Conservation (phyloP, 92 coral and sea anemone genomes). For the Actinostola sp. region DNA sequence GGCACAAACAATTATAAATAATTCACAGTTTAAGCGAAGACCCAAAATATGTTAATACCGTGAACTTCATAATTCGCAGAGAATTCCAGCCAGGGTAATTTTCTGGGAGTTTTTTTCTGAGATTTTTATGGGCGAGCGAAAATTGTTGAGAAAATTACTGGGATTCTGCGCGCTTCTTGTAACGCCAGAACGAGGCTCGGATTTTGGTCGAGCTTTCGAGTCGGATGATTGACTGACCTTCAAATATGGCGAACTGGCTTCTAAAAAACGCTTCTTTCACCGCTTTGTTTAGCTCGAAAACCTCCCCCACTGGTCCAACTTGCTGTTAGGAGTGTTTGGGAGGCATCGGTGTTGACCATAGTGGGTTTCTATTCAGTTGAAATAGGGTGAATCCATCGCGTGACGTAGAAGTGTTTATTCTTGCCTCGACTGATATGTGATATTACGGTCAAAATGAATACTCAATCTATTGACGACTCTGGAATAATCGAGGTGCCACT, state of each 20-base stretch:
- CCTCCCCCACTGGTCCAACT: conserved; percentile 51
- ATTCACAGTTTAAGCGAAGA: not conserved
- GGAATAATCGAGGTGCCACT: conserved; percentile 65
- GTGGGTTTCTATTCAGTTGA: conserved; percentile 35
- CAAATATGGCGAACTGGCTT: conserved; percentile 89
- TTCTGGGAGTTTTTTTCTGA: conserved; percentile 3
- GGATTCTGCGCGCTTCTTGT: conserved; percentile 42
- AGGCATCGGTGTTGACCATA: conserved; percentile 21
- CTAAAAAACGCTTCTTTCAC: conserved; percentile 63
- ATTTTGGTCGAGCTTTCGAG: conserved; percentile 59
- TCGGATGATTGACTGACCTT: conserved; percentile 87
- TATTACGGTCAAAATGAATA: conserved; percentile 90
- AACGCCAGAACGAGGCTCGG: conserved; percentile 72
- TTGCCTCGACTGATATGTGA: conserved; percentile 93
- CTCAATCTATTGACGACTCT: conserved; percentile 83
- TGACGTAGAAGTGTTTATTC: conserved; percentile 91
- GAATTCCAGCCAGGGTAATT: not conserved
- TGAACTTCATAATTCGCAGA: not conserved
- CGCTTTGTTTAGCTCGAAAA: conserved; percentile 59
- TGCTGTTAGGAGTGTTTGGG: conserved; percentile 29
- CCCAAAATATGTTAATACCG: not conserved
- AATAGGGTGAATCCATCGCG: conserved; percentile 69
- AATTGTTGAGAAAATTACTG: conserved; percentile 9
- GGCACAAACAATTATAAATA: not conserved
- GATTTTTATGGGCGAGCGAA: conserved; percentile 2